A percentile compares a stretch with the other conserved stretches of the same genome.
Evolutionary conservation across 2,113 vertebrate species (phyloP).

Genomic region (Nannobrachium achirus): DNA sequence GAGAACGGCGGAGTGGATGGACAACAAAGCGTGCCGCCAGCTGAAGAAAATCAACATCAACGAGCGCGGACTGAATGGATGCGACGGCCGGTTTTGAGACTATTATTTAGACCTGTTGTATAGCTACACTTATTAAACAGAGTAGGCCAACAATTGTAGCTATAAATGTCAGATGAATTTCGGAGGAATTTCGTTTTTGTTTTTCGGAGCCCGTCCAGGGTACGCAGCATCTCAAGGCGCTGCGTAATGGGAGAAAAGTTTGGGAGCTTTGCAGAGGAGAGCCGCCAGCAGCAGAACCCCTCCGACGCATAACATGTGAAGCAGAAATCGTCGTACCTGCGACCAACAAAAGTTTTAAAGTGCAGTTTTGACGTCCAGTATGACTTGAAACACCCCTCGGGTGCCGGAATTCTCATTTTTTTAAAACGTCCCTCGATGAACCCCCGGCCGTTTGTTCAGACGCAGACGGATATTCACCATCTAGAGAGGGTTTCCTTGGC

Average conservation of each 20-base stretch:
- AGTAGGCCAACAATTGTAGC: slow-evolving; percentile 2
- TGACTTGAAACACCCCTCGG: slow-evolving; percentile 56
- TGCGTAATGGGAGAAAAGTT: slow-evolving; percentile 78
- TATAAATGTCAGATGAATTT: too few species aligned
- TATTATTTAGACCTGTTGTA: background rate
- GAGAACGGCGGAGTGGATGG: background rate
- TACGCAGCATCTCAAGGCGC: slow-evolving; percentile 11
- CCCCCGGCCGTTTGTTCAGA: slow-evolving; percentile 35
- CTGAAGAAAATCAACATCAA: background rate
- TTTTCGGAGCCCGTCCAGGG: slow-evolving; percentile 20
- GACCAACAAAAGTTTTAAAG: slow-evolving; percentile 42
- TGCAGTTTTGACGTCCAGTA: slow-evolving; percentile 32
- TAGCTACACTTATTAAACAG: background rate
- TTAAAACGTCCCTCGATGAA: slow-evolving; percentile 41
- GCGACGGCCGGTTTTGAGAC: slow-evolving; percentile 43
- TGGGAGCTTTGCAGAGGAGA: slow-evolving; percentile 59
- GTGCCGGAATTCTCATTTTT: slow-evolving; percentile 34
- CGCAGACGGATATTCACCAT: slow-evolving; percentile 54
- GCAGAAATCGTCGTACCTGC: background rate
- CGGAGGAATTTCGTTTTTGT: slow-evolving; percentile 30
- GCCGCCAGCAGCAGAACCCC: slow-evolving; percentile 39
- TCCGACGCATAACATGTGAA: slow-evolving; percentile 52
- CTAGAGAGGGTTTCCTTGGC: slow-evolving; percentile 53
- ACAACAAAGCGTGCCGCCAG: slow-evolving; percentile 46
- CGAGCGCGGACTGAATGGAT: slow-evolving; percentile 42